Evolutionary conservation across 1,140 invertebrate genomes (phyloP).

Genomic region (Chelonus insularis): DNA sequence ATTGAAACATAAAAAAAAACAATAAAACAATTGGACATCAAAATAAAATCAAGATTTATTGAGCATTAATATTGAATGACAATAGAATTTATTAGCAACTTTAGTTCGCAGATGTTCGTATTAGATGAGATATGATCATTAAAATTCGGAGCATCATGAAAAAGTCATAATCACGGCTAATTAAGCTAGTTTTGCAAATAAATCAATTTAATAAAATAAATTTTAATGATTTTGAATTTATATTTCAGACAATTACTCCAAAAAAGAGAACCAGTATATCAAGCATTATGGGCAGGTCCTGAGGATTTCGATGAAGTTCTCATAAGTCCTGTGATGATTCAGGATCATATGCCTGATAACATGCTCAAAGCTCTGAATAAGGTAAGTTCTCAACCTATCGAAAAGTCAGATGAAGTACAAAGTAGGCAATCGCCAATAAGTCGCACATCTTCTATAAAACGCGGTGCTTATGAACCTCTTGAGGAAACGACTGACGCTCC

Average conservation of each 20-base stretch:
- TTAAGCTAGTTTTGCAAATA: too few relatives aligned
- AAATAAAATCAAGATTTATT: too few relatives aligned
- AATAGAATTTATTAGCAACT: too few relatives aligned
- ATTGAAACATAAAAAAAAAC: too few relatives aligned
- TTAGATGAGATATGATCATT: too few relatives aligned
- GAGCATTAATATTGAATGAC: too few relatives aligned
- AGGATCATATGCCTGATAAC: conserved; percentile 92
- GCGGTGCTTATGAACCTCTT: conserved; percentile 49
- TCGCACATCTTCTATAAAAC: conserved; percentile 43
- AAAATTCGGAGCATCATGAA: too few relatives aligned
- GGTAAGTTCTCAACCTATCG: conserved; percentile 62
- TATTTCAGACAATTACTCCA: conserved; percentile 70
- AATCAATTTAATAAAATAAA: too few relatives aligned
- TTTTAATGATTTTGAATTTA: too few relatives aligned
- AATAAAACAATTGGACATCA: too few relatives aligned
- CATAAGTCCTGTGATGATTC: conserved; percentile 89
- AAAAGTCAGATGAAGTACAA: conserved; percentile 30
- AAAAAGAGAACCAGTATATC: conserved; percentile 80
- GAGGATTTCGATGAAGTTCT: conserved; percentile 88
- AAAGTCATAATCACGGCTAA: too few relatives aligned
- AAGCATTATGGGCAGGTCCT: conserved; percentile 87
- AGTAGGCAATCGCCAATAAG: conserved; percentile 33
- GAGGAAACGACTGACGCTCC: conserved; percentile 41
- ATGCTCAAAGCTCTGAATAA: conserved; percentile 84
- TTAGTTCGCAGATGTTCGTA: too few relatives aligned